Conservation (phyloP, 2,797 vertebrate genomes). For the Acanthurus leucopareius region DNA sequence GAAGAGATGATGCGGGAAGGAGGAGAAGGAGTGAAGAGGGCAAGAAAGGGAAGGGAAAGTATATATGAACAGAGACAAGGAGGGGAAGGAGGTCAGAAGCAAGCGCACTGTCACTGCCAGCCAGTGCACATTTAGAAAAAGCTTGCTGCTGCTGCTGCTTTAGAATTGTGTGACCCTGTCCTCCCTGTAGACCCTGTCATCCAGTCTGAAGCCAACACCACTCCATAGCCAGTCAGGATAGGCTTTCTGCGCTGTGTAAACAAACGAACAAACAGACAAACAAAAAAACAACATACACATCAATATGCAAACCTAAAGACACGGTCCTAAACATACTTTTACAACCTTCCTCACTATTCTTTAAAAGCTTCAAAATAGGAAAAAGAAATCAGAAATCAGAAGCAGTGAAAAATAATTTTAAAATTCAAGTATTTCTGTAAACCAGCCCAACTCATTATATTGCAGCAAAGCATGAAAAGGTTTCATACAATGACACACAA, state of each 20-base stretch:
- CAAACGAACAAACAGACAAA: background rate
- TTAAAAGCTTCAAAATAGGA: no score
- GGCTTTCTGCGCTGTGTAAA: conserved; percentile 48
- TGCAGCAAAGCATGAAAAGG: background rate
- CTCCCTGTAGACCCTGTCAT: conserved; percentile 82
- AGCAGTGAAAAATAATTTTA: no score
- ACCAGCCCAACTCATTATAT: background rate
- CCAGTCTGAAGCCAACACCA: conserved; percentile 86
- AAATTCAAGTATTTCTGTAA: background rate
- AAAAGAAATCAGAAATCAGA: no score
- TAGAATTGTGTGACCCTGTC: conserved; percentile 64
- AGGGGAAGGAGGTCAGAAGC: conserved; percentile 45
- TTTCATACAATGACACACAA: background rate
- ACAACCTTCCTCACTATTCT: background rate
- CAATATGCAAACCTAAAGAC: background rate
- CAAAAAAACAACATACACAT: conserved; percentile 14
- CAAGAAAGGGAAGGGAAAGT: background rate
- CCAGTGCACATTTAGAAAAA: conserved; percentile 52
- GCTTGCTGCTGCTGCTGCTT: conserved; percentile 57
- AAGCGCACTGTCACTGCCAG: conserved; percentile 43
- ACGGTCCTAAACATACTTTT: background rate
- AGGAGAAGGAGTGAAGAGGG: background rate
- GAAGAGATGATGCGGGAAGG: background rate
- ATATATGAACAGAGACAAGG: conserved; percentile 24
- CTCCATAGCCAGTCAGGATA: conserved; percentile 82